Percentiles rank a stretch among this genome's conserved stretches.
These are phyloP conservation scores for Halcyon leucocephala DNA, from an alignment of 2,797 vertebrate species.

Conservation along the genomic window DNA sequence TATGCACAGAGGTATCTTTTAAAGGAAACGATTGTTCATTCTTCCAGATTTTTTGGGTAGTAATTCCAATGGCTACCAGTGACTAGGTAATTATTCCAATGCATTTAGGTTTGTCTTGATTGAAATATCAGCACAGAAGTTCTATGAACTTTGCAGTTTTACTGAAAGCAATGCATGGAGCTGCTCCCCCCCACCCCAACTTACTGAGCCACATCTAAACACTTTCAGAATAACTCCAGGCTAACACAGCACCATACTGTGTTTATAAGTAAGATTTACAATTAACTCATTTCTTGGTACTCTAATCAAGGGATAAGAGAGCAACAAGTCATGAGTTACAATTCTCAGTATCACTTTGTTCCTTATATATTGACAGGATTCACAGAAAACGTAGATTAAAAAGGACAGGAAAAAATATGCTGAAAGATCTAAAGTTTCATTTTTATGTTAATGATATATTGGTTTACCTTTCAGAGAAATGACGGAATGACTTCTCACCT, in stretches of 20 bases:
- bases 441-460: not conserved
- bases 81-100: not conserved
- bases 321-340: not conserved
- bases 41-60: not conserved
- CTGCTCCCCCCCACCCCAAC: not conserved
- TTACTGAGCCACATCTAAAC: not conserved
- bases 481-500: not conserved
- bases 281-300: not conserved
- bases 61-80: not conserved
- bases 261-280: not conserved
- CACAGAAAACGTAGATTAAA: not conserved
- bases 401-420: not conserved
- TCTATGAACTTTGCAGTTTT: not conserved
- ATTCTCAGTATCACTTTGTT: not conserved
- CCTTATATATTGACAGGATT: not conserved
- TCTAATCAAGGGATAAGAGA: not conserved
- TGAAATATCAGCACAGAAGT: not conserved
- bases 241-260: not conserved
- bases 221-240: not conserved
- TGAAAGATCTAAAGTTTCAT: not conserved
- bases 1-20: not conserved
- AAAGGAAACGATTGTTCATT: not conserved
- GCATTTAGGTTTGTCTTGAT: not conserved
- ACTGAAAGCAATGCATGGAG: not conserved
- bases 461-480: constrained; percentile 42